A percentile compares a stretch with the other conserved stretches of the same genome.
Conservation (phyloP, 2,113 vertebrate species). For the Corapipo altera region DNA sequence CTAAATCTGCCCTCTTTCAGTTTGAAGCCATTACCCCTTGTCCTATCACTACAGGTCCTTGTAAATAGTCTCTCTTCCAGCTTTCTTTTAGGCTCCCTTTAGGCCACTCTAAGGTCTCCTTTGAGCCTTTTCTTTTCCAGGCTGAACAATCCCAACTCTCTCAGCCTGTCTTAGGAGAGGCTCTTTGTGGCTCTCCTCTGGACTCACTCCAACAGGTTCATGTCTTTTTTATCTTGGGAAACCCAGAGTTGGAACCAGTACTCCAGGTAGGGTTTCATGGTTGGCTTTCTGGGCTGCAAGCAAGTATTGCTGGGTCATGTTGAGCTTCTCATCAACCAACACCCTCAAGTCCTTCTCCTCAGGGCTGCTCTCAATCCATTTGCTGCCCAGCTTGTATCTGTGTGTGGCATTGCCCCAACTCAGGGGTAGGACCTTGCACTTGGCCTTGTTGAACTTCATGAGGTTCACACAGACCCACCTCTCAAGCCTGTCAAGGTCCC, state of each 20-base stretch:
- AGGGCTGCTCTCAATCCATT: neutral
- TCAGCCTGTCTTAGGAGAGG: neutral
- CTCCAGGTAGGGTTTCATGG: neutral
- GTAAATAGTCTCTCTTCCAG: neutral
- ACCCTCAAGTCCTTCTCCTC: neutral
- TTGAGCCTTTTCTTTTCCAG: neutral
- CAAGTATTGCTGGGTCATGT: neutral
- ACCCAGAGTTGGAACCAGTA: neutral
- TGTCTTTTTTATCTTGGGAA: neutral
- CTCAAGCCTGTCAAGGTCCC: neutral
- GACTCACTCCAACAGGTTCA: neutral
- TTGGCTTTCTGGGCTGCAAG: neutral
- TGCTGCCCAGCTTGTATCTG: neutral
- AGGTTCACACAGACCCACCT: neutral
- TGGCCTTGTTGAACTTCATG: neutral
- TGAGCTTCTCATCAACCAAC: neutral
- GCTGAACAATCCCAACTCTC: neutral
- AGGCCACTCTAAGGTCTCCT: neutral
- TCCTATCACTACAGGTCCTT: neutral
- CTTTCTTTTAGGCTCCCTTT: neutral
- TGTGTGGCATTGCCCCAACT: neutral
- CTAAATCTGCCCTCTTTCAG: neutral
- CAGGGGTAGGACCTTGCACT: neutral
- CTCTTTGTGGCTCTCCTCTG: neutral
- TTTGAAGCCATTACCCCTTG: neutral